Base-by-base conservation (phyloP, 2,113 vertebrate genomes). In the Phycodurus eques region DNA sequence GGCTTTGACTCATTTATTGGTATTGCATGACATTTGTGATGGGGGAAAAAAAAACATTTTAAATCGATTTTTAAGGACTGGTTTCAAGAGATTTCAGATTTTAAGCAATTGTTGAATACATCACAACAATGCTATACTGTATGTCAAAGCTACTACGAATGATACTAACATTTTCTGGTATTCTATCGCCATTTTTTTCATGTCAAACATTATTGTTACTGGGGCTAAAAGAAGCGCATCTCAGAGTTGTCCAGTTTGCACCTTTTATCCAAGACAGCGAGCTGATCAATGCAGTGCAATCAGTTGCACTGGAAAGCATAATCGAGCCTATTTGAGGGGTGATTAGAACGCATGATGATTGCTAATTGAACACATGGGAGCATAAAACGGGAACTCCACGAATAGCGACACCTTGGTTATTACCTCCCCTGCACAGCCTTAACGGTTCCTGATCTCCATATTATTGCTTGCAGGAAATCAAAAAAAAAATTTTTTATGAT, bases 361-460 rank as follows among this genome's bases (percentile, higher is more conserved):
- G 57, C 51, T 71, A 70, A 8, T 54, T 72, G 62, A 76, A 19
- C 71, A 68, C 74, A 63, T 39, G 65, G 67, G 59, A 61, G 19
- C 44, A 47, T 66, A 17, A 56, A 57, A 73, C 14, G 1, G 39
- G 47, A 67, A 39, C 42, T 22, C 20, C 33, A 47, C 39, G 76
- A 61, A 82, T 71, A 73, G 66, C 66, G 27, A 13, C 75, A 85
- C 71, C 71, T 60, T 73, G 75, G 69, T 53, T 73, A 69, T 17
- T 20, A 47, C 39, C 59, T 42, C 67, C 78, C 47, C 70, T 74
- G 57, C 79, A 68, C 71, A 33, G 61, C 43, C 63, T 11, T 6
- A 63, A 31, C 60, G 43, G 46, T 19, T 67, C 35, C 46, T 4
- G 35, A 70, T 78, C 46, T 75, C 46, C 77, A 74, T 76, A 57